phyloP scores from a whole-genome alignment of 2,888 invertebrate genomes.

The Cecidostiba fungosa region DNA sequence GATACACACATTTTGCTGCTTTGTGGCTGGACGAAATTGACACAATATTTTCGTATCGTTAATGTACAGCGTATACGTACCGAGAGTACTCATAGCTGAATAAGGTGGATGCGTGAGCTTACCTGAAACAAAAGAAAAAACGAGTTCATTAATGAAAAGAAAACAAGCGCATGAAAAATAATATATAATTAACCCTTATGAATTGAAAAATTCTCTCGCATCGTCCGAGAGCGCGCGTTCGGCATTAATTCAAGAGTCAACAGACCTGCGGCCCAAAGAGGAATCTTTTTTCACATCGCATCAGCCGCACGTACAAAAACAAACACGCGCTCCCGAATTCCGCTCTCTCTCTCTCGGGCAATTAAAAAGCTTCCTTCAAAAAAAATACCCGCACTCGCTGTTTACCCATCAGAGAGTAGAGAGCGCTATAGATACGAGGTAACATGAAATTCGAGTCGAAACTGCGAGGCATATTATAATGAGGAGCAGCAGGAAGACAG shows the following conservation, averaged over 20 bases:
- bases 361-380: conserved; percentile 1
- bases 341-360: not conserved
- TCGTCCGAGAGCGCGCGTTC: not conserved
- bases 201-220: conserved; percentile 14
- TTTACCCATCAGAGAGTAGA: not conserved
- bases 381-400: not conserved
- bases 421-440: not conserved
- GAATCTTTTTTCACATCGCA: not conserved
- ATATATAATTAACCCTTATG: not conserved
- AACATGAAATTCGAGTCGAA: conserved; percentile 45
- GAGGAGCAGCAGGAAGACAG: not conserved
- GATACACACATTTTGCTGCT: not conserved
- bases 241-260: conserved; percentile 5
- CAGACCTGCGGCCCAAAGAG: not conserved
- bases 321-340: not conserved
- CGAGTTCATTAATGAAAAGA: not conserved
- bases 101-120: conserved; percentile 4
- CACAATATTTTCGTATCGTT: too few relatives aligned
- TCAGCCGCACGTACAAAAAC: not conserved
- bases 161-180: not conserved
- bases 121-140: conserved; percentile 46
- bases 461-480: conserved; percentile 36
- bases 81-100: not conserved
- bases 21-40: too few relatives aligned
- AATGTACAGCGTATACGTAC: not conserved